A percentile compares a stretch with the other conserved stretches of the same genome.
These are phyloP conservation scores for Eupithecia vulgata DNA, from an alignment of 2,888 invertebrate species.

Conservation along the genomic window DNA sequence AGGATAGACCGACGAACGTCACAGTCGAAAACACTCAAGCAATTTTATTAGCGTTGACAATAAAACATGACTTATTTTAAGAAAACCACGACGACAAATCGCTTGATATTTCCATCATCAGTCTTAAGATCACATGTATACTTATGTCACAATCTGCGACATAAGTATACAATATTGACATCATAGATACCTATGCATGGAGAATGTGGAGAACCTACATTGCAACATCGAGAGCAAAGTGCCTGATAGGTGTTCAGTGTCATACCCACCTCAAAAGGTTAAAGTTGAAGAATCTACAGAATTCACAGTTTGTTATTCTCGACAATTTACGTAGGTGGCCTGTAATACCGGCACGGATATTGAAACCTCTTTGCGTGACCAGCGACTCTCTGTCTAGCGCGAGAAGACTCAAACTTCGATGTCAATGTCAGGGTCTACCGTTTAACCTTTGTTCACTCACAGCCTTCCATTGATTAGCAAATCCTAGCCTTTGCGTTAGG, in stretches of 20 bases:
- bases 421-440: neutral
- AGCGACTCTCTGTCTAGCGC: constrained; percentile 3
- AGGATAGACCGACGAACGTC: too few species aligned
- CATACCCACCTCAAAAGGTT: neutral
- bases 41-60: too few species aligned
- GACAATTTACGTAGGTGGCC: neutral
- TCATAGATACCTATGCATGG: too few species aligned
- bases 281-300: neutral
- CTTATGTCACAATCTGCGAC: too few species aligned
- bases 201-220: too few species aligned
- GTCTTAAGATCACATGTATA: too few species aligned
- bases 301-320: neutral
- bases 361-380: neutral
- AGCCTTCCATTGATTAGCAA: constrained; percentile 27
- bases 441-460: constrained; percentile 21
- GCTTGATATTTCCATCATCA: too few species aligned
- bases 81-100: too few species aligned
- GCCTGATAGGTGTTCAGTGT: neutral
- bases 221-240: too few species aligned
- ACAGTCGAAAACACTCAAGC: too few species aligned
- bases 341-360: neutral
- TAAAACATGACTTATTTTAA: too few species aligned
- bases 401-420: neutral
- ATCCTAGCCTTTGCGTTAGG: constrained; percentile 23
- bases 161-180: too few species aligned